Base-by-base conservation (phyloP, 1,140 invertebrate genomes). In the Drosophila erecta region DNA sequence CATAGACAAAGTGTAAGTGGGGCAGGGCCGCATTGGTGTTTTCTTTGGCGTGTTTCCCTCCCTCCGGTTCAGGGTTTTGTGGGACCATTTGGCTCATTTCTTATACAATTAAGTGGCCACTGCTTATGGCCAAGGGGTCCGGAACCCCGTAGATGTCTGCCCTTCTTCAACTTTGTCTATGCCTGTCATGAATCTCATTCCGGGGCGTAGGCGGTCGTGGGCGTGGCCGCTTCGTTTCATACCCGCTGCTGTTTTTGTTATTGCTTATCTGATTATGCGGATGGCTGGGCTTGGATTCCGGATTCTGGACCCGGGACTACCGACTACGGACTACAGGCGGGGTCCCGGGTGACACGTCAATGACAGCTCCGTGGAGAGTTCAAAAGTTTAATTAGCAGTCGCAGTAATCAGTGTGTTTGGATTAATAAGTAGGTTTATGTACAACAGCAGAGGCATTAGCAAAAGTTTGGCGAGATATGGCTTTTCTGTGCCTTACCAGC, bases 371-470 rank as follows among this genome's bases (percentile, higher is more conserved):
- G 49, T 74, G 56, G 79, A 79, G 73, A 90, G 89, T 87, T 81
- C 77, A 72, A 90, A 90, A 90, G 77, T 90, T 90, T 90, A 90
- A 90, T 90, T 90, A 89, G 80, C 80, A 84, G 80, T 76, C 70
- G 54, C 61, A 65, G 76, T 73, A 87, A 89, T 83, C 84, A 79
- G 71, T 70, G 59, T 62, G 65, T 83, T 61, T 75, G 69, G 66
- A 37, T 71, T 44, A 72, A 71, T 59, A 70, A 49, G 60, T 44
- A 51, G 60, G 53, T 62, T 51, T 67, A 67, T 49, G 79, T 59
- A 79, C 50, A 64, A 76, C 71, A 65, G 47, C 49, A 40, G 22
- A 44, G 44, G 59, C 15, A 12, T 33, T 12, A 43, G 41, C 2
- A n/a, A 70, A 56, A 56, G 33, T 47, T 69, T 14, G 11, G 24